Evolutionary conservation across 2,888 invertebrate species (phyloP).

Genomic region (Thecophora atra): DNA sequence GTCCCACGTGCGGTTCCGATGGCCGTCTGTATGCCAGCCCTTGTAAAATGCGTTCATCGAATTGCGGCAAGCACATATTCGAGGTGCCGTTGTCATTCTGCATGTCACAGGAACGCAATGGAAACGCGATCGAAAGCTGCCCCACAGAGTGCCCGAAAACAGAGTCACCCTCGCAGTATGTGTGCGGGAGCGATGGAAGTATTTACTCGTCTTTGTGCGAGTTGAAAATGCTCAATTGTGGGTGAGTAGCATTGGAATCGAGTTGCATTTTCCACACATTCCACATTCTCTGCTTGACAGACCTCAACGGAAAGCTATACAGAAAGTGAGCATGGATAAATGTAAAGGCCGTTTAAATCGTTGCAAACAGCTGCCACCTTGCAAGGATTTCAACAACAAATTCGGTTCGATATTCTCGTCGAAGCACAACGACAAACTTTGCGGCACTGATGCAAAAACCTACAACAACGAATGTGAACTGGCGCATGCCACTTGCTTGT

Average conservation of each 20-base stretch:
- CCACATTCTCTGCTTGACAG: slow-evolving; percentile 43
- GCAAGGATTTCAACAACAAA: slow-evolving; percentile 66
- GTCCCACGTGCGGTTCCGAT: slow-evolving; percentile 90
- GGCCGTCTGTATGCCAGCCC: slow-evolving; percentile 89
- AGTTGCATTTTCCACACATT: background rate
- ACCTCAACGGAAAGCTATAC: slow-evolving; percentile 63
- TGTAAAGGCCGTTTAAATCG: slow-evolving; percentile 78
- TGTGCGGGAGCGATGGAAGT: slow-evolving; percentile 90
- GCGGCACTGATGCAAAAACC: slow-evolving; percentile 87
- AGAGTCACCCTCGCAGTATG: slow-evolving; percentile 65
- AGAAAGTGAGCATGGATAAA: slow-evolving; percentile 74
- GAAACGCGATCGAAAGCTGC: slow-evolving; percentile 70
- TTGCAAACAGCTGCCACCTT: slow-evolving; percentile 78
- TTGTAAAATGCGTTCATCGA: slow-evolving; percentile 90
- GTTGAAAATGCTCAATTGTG: slow-evolving; percentile 87
- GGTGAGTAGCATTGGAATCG: slow-evolving; percentile 69
- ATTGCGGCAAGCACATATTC: slow-evolving; percentile 92
- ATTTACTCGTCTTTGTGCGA: slow-evolving; percentile 90
- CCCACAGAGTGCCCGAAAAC: slow-evolving; percentile 75
- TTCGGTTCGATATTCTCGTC: slow-evolving; percentile 68
- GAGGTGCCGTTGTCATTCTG: slow-evolving; percentile 92
- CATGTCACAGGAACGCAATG: slow-evolving; percentile 78
- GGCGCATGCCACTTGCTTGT: slow-evolving; percentile 86
- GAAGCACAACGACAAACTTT: slow-evolving; percentile 79
- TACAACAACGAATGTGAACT: slow-evolving; percentile 85